Evolutionary conservation across 2,888 invertebrate genomes (phyloP).

Genomic region (Caenorhabditis angaria): DNA sequence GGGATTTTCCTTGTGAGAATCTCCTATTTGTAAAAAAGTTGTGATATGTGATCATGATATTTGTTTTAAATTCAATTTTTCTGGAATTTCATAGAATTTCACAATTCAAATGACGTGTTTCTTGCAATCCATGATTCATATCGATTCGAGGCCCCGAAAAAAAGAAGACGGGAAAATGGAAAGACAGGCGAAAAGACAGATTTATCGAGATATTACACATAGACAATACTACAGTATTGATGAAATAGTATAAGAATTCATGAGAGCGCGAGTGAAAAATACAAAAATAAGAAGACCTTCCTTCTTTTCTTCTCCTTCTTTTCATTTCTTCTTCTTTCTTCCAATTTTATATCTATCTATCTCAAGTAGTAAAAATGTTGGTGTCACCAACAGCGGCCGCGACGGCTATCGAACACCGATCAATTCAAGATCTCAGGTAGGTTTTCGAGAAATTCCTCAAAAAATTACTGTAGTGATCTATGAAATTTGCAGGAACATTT

Average conservation of each 20-base stretch:
- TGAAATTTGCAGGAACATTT: conserved; percentile 10
- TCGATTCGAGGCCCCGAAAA: not conserved
- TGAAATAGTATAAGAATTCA: not conserved
- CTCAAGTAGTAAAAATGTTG: too few species aligned
- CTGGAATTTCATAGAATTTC: too few species aligned
- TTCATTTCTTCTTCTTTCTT: conserved; percentile 15
- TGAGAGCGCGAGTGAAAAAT: conserved; percentile 6
- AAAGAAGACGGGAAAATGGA: not conserved
- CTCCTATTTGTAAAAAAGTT: too few species aligned
- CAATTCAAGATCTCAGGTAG: conserved; percentile 50
- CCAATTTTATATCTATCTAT: conserved; percentile 13
- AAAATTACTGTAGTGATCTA: conserved; percentile 3
- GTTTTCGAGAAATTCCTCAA: conserved; percentile 10
- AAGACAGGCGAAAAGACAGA: conserved; percentile 16
- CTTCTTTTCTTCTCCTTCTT: conserved; percentile 10
- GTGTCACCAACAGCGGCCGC: conserved; percentile 40
- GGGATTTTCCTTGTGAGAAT: too few species aligned
- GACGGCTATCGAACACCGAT: conserved; percentile 35
- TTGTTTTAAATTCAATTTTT: too few species aligned
- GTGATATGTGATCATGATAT: too few species aligned
- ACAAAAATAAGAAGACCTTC: not conserved
- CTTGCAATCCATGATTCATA: not conserved
- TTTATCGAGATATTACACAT: conserved; percentile 47
- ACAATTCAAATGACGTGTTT: too few species aligned
- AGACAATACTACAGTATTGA: conserved; percentile 43